Evolutionary conservation across 2,797 vertebrate species (phyloP).

Genomic region (Periparus ater): DNA sequence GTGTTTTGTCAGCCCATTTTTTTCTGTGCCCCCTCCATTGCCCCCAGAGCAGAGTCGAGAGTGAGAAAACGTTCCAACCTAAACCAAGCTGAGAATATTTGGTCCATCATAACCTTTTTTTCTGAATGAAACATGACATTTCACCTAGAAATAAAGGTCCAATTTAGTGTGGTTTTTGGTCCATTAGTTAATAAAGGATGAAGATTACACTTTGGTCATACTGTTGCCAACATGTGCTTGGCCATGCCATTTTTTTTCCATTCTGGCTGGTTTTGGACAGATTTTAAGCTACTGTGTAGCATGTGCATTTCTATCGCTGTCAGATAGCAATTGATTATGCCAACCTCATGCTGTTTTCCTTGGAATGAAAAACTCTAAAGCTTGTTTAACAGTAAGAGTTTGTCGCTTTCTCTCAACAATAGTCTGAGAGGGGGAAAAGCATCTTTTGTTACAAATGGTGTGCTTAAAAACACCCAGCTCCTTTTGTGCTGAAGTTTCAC

Average conservation of each 20-base stretch:
- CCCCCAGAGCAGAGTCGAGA: not conserved
- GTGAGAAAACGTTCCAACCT: not conserved
- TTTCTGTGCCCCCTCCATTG: not conserved
- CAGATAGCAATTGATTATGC: constrained; percentile 9
- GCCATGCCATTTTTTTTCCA: not conserved
- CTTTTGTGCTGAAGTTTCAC: constrained; percentile 14
- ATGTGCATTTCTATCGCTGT: not conserved
- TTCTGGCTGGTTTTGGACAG: not conserved
- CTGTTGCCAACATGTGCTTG: not conserved
- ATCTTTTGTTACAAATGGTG: constrained; percentile 41
- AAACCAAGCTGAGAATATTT: not conserved
- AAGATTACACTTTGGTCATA: not conserved
- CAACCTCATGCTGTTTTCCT: not conserved
- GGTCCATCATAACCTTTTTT: not conserved
- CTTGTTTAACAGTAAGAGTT: constrained; percentile 1
- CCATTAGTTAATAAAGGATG: not conserved
- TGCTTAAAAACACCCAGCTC: constrained; percentile 29
- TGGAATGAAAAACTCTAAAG: not conserved
- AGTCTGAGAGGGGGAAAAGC: constrained; percentile 2
- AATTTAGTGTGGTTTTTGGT: rapidly evolving
- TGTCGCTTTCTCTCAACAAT: not conserved
- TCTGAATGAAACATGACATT: not conserved
- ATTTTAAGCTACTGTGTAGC: not conserved
- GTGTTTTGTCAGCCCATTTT: not conserved
- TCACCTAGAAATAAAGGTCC: not conserved